Conservation (phyloP, 2,797 vertebrate species). For the Cottoperca gobio region DNA sequence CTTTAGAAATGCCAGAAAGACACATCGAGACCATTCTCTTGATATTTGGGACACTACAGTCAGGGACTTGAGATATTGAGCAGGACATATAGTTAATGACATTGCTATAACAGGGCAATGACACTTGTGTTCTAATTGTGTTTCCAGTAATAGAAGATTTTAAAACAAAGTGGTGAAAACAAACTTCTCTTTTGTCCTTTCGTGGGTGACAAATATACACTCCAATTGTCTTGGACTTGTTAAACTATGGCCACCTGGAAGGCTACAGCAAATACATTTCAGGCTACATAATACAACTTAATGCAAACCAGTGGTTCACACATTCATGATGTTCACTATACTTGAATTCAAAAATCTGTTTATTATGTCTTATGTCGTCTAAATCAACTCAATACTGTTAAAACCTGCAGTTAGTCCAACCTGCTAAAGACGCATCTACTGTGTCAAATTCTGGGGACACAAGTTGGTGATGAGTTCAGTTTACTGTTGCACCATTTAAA, state of each 20-base stretch:
- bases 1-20: neutral
- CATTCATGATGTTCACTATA: neutral
- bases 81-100: neutral
- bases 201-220: neutral
- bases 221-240: neutral
- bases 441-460: neutral
- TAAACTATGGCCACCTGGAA: neutral
- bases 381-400: neutral
- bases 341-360: neutral
- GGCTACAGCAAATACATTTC: neutral
- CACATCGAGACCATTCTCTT: too few relatives aligned
- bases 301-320: neutral
- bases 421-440: neutral
- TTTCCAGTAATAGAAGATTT: too few relatives aligned
- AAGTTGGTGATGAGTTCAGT: neutral
- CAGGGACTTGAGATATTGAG: neutral
- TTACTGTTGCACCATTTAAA: neutral
- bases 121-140: too few relatives aligned
- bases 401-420: too few relatives aligned
- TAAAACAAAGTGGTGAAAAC: neutral
- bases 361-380: neutral
- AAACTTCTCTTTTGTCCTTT: neutral
- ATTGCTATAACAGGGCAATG: neutral
- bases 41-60: too few relatives aligned
- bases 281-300: neutral